These are phyloP conservation scores for Lonchura striata DNA, from an alignment of 2,113 vertebrate species.

Conservation along the genomic window DNA sequence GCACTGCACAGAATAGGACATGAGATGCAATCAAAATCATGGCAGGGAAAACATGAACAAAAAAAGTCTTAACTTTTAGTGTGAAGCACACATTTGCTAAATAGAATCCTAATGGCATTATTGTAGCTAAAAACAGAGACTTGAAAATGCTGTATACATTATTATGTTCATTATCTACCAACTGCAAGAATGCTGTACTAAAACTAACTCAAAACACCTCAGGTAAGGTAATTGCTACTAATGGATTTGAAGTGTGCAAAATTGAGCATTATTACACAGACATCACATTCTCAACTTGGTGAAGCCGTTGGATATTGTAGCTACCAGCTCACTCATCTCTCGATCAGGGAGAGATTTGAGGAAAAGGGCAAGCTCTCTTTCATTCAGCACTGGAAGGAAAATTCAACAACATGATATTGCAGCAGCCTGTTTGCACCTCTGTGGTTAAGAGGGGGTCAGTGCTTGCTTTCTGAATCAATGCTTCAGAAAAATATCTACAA, in stretches of 20 bases:
- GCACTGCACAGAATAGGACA: background rate
- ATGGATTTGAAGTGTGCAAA: constrained; percentile 92
- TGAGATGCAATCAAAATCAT: background rate
- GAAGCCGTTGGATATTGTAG: constrained; percentile 72
- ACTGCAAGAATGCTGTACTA: constrained; percentile 87
- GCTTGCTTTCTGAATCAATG: constrained; percentile 26
- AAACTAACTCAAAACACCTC: constrained; percentile 90
- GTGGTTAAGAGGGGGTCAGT: constrained; percentile 39
- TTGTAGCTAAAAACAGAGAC: constrained; percentile 80
- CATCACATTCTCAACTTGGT: constrained; percentile 81
- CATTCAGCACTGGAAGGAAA: constrained; percentile 64
- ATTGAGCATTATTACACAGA: constrained; percentile 90
- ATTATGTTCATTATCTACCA: constrained; percentile 86
- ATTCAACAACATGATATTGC: constrained; percentile 62
- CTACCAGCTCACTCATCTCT: constrained; percentile 78
- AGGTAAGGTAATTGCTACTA: constrained; percentile 91
- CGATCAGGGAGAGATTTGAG: constrained; percentile 77
- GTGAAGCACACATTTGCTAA: constrained; percentile 75
- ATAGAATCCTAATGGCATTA: constrained; percentile 80
- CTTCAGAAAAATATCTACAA: constrained; percentile 31
- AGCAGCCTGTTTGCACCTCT: constrained; percentile 22
- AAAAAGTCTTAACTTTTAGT: constrained; percentile 74
- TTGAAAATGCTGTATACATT: constrained; percentile 82
- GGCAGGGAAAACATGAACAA: constrained; percentile 9
- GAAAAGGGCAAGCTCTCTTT: constrained; percentile 78